Evolutionary conservation across 2,888 invertebrate species (phyloP).

Genomic region (Polymixis flavicincta): DNA sequence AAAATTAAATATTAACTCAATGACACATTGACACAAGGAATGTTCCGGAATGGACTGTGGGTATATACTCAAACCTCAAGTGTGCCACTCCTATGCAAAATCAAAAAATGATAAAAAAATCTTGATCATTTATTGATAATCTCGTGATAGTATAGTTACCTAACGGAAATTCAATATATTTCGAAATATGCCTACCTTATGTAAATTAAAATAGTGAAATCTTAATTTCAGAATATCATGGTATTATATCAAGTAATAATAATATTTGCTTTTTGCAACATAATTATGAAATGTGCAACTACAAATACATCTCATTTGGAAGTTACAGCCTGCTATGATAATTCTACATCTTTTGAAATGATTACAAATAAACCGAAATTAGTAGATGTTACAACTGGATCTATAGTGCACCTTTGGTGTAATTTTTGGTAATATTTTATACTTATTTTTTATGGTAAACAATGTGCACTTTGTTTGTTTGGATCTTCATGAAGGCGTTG

Average conservation of each 20-base stretch:
- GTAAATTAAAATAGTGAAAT: neutral
- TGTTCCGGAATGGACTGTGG: neutral
- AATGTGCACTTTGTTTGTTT: neutral
- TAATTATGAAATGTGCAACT: constrained; percentile 5
- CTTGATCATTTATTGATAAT: neutral
- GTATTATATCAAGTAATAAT: constrained; percentile 20
- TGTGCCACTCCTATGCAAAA: neutral
- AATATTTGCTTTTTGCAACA: neutral
- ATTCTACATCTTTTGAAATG: constrained; percentile 27
- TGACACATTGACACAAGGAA: no score
- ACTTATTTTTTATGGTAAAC: neutral
- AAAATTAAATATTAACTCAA: no score
- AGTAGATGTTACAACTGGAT: constrained; percentile 51
- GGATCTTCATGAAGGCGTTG: neutral
- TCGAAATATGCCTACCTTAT: no score
- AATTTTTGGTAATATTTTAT: constrained; percentile 51
- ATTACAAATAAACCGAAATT: constrained; percentile 39
- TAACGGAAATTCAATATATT: no score
- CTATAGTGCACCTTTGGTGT: constrained; percentile 60
- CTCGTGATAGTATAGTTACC: neutral
- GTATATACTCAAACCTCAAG: neutral
- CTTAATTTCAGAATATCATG: constrained; percentile 37
- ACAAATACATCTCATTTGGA: constrained; percentile 30
- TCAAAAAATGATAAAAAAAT: neutral
- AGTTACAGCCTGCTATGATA: constrained; percentile 51